Evolutionary conservation across 2,113 vertebrate species (phyloP), one percentile per base, ranked within the genome.

Genomic region (Philantomba maxwellii): DNA sequence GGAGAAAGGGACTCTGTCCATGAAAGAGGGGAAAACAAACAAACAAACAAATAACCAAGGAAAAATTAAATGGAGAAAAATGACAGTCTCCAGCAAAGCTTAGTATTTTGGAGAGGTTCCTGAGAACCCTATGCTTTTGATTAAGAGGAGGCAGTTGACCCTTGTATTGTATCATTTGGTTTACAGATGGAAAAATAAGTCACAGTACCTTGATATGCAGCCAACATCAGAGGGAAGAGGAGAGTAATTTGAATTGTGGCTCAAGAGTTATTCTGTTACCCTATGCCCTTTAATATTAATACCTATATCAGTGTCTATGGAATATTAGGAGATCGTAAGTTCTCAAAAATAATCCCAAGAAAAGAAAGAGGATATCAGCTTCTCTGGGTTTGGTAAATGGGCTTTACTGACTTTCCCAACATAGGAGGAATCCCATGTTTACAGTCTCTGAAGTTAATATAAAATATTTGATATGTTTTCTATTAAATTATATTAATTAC

Each of bases 391-490:
- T 75, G 45, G 6, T 80, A 58, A 89, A 58, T 58, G 21, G 7
- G 10, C 4, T 62, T 90, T 77, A 55, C 23, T 77, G 21, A 57
- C 39, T 75, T 77, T 25, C 25, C 17, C 49, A 43, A 57, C 25
- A 82, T 23, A 49, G 33, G 30, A 75, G 10, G 28, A 60, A 58
- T 30, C 75, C n/a, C 77, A 9, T 73, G 16, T 19, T 45, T 30
- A 80, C 3, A 75, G 45, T 26, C 15, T 89, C 62, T 90, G 53
- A 39, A 90, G 85, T 82, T n/a, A 91, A 91, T 53, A 45, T 39
- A 47, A 93, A 81, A 25, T 58, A 57, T n/a, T 47, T 47, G 3
- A 17, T 55, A 33, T 45, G 6, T 81, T 7, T 93, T 49, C 36
- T 53, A 23, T 19, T 85, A 58, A 78, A 75, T 53, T 45, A 12